Evolutionary conservation across 2,888 invertebrate species (phyloP), one percentile per base, ranked within the genome.

Genomic region (Steinernema hermaphroditum): DNA sequence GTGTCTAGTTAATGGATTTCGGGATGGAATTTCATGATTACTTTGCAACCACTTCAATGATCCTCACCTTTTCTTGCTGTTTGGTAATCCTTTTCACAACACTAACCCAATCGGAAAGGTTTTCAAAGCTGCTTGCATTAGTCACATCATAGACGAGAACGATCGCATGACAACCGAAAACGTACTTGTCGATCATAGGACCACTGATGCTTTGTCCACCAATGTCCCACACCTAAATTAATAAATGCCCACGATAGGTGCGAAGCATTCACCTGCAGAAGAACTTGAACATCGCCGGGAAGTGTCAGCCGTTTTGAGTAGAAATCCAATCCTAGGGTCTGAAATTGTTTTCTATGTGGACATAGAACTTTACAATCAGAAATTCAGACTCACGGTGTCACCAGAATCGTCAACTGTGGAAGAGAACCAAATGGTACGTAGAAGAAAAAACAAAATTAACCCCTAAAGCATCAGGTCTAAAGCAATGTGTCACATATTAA

Each of bases 81-180:
- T 86, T 85, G 37, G 86, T 84, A 29, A 86, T 84, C 75, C 87
- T 87, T 74, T 87, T 87, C 16, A 88, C 86, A 9, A 86, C 84
- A 0, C 88, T 87, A 76, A 92, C 89, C 94, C 94, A 94, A 70
- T 90, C 89, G 46, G 89, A 89, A 22, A 93, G 88, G 83, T 91
- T 91, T 73, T 93, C 92, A 87, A 94, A 94, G 87, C 93, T 93
- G 80, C 91, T 89, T 68, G 90, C 89, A 86, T 92, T 93, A 37
- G 93, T 93, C 71, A 94, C 91, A 86, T 94, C 94, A 86, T 93
- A 94, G 0, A 93, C 92, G 77, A 94, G 89, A 71, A 94, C 16
- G 22, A 77, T 43, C 9, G 88, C 89, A 81, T 89, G 86, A 72
- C 88, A 87, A 34, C 88, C 89, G 84, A 87, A 89, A 24, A 90